phyloP scores from a whole-genome alignment of 2,113 vertebrate species.

The Cochlearius cochlearius region DNA sequence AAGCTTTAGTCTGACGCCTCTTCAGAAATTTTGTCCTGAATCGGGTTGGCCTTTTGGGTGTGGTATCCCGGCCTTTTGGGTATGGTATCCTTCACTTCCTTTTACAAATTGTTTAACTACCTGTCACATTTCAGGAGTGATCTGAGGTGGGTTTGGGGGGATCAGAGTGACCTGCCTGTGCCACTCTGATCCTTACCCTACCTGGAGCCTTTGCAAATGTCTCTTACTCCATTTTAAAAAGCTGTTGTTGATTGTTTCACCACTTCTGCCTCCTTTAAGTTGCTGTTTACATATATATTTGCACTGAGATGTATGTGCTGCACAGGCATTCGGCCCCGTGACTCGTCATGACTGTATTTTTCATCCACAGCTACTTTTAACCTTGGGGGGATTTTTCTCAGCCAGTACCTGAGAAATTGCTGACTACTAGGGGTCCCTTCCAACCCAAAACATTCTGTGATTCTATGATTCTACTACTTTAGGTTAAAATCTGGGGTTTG shows the following conservation, averaged over 20 bases:
- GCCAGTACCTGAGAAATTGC: not conserved
- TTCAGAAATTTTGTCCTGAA: not conserved
- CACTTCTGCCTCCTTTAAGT: not conserved
- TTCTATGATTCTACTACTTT: too few species aligned
- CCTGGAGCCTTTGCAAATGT: not conserved
- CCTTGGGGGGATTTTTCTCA: not conserved
- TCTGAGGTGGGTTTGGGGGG: not conserved
- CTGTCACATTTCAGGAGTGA: not conserved
- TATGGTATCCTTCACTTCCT: not conserved
- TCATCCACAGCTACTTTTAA: not conserved
- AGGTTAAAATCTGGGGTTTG: not conserved
- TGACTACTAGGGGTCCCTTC: too few species aligned
- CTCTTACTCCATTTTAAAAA: not conserved
- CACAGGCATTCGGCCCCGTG: fast-evolving
- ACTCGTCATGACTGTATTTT: not conserved
- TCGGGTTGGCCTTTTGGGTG: not conserved
- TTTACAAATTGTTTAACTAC: not conserved
- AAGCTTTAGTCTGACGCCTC: not conserved
- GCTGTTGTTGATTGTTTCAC: not conserved
- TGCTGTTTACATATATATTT: not conserved
- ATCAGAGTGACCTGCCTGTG: not conserved
- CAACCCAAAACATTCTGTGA: too few species aligned
- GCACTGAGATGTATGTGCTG: not conserved
- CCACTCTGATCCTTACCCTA: not conserved
- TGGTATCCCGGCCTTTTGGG: not conserved